phyloP scores from a whole-genome alignment of 92 coral and sea anemone species.

The Epizoanthus scotinus region DNA sequence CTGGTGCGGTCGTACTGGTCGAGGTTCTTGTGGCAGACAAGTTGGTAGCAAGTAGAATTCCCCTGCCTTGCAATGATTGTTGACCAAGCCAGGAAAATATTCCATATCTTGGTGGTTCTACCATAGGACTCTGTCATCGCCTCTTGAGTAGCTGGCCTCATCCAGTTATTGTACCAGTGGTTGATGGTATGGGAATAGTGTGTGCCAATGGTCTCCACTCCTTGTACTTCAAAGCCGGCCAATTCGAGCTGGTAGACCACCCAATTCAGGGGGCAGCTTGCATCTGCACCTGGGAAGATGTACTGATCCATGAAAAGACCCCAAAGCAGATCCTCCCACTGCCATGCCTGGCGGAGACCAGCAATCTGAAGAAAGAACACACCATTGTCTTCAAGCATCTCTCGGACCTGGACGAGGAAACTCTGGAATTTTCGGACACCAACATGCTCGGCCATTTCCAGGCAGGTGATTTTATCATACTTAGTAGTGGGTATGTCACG shows the following conservation, averaged over 20 bases:
- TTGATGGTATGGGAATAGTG: conserved; percentile 96
- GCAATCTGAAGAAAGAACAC: conserved; percentile 98
- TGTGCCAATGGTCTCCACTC: conserved; percentile 90
- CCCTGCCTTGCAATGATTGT: conserved; percentile 97
- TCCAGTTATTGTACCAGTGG: conserved; percentile 97
- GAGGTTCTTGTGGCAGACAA: conserved; percentile 97
- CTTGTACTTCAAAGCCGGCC: conserved; percentile 95
- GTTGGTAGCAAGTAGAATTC: conserved; percentile 91
- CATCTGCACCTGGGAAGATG: conserved; percentile 98
- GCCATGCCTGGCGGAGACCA: conserved; percentile 99
- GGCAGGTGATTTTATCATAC: conserved; percentile 92
- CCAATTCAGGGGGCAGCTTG: conserved; percentile 93
- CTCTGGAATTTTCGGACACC: conserved; percentile 90
- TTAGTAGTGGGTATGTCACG: conserved; percentile 83
- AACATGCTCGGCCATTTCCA: conserved; percentile 99
- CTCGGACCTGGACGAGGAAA: conserved; percentile 91
- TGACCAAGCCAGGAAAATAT: conserved; percentile 97
- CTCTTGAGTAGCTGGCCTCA: conserved; percentile 77
- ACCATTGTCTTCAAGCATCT: conserved; percentile 96
- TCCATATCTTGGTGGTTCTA: conserved; percentile 89
- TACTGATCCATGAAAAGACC: conserved; percentile 99
- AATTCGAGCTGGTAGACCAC: conserved; percentile 83
- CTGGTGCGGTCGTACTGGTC: conserved; percentile 89
- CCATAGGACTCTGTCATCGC: conserved; percentile 80
- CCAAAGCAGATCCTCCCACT: conserved; percentile 99